Conservation (phyloP, 2,797 vertebrate species). For the Australoheros facetus region DNA sequence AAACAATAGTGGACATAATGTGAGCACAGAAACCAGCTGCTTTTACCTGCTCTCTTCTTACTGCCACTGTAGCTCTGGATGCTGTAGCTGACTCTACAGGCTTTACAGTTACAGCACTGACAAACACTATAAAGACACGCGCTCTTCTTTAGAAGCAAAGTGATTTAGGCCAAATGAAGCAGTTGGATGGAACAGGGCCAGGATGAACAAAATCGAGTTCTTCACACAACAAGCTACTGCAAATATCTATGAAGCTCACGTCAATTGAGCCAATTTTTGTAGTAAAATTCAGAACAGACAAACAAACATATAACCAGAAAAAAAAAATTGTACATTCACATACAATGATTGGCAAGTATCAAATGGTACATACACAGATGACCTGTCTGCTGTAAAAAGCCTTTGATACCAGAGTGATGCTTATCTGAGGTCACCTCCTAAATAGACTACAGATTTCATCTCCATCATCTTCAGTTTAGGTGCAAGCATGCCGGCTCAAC, state of each 20-base stretch:
- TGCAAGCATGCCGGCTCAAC: conserved; percentile 72
- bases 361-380: conserved; percentile 68
- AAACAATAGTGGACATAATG: conserved; percentile 21
- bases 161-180: conserved; percentile 23
- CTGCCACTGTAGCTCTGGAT: conserved; percentile 6
- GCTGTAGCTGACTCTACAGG: not conserved
- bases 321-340: conserved; percentile 81
- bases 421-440: conserved; percentile 43
- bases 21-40: conserved; percentile 23
- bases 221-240: conserved; percentile 50
- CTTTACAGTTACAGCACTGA: conserved; percentile 20
- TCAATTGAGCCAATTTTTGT: conserved; percentile 69
- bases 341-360: conserved; percentile 71
- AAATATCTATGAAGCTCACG: conserved; percentile 57
- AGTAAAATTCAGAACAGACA: conserved; percentile 62
- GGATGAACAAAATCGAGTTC: conserved; percentile 36
- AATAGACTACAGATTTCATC: conserved; percentile 38
- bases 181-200: conserved; percentile 15
- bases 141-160: conserved; percentile 23
- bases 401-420: conserved; percentile 42
- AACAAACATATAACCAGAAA: conserved; percentile 33
- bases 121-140: conserved; percentile 20
- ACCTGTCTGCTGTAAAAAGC: conserved; percentile 48
- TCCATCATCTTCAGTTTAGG: conserved; percentile 48
- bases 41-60: conserved; percentile 4